Percentiles rank a stretch among this genome's conserved stretches.
These are phyloP conservation scores for Acropternis orthonyx DNA, from an alignment of 2,797 vertebrate species.

Conservation along the genomic window DNA sequence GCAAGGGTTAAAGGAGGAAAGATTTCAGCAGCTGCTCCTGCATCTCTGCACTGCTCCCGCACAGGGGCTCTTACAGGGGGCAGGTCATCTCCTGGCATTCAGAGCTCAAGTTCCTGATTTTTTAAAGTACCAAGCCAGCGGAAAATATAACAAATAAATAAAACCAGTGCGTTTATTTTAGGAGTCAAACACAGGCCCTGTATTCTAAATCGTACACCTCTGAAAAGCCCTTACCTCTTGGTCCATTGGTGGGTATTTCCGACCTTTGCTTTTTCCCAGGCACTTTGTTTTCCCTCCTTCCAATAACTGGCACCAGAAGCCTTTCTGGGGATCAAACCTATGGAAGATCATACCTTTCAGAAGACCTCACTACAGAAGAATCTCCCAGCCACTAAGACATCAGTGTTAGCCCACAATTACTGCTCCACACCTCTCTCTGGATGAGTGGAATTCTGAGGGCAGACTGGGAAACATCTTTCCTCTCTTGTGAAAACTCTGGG, in stretches of 20 bases:
- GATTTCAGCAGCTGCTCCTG: neutral
- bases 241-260: constrained; percentile 94
- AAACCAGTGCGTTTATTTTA: neutral
- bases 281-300: constrained; percentile 96
- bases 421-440: neutral
- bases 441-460: neutral
- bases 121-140: neutral
- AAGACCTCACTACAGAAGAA: neutral
- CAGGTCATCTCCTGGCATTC: neutral
- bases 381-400: neutral
- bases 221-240: constrained; percentile 82
- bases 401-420: neutral
- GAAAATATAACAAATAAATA: neutral
- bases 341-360: neutral
- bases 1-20: neutral
- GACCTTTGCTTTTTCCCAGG: constrained; percentile 94
- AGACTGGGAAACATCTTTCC: neutral
- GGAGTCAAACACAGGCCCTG: neutral
- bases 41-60: neutral
- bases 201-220: neutral
- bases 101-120: neutral
- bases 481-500: neutral
- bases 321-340: constrained; percentile 97
- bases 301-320: constrained; percentile 95
- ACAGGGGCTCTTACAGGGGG: neutral